Evolutionary conservation across 2,797 vertebrate species (phyloP).

Genomic region (Buphagus erythrorhynchus): DNA sequence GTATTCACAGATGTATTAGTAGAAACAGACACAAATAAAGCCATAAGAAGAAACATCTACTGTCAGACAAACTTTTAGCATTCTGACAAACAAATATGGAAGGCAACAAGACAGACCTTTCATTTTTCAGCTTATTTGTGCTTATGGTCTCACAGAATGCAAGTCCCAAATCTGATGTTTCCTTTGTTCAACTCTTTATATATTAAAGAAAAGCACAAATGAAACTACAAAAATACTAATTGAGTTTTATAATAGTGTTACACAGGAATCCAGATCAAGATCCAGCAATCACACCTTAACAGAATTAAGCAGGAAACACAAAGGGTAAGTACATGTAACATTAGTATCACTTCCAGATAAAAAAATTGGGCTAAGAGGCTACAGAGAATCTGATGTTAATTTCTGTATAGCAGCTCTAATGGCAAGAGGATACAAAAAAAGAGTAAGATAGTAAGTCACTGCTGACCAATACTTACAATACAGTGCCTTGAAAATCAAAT

Average conservation of each 20-base stretch:
- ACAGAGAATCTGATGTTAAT: not conserved
- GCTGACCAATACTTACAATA: not conserved
- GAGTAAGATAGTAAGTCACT: not conserved
- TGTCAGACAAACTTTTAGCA: not conserved
- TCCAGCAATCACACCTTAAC: not conserved
- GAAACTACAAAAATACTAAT: not conserved
- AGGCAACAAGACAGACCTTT: not conserved
- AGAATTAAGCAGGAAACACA: not conserved
- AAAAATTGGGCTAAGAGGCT: not conserved
- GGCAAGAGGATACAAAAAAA: not conserved
- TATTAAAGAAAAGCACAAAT: not conserved
- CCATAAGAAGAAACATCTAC: not conserved
- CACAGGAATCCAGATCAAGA: not conserved
- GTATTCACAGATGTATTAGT: not conserved
- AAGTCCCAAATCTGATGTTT: not conserved
- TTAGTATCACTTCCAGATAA: not conserved
- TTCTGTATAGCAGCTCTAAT: not conserved
- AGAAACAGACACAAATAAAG: not conserved
- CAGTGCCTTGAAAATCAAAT: conserved; percentile 15
- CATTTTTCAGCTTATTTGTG: not conserved
- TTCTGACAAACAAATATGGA: not conserved
- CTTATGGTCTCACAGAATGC: not conserved
- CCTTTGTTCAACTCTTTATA: not conserved
- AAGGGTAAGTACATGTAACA: not conserved
- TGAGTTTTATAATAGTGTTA: not conserved